Evolutionary conservation across 2,888 invertebrate species (phyloP).

Genomic region (Cartodere bifasciata): DNA sequence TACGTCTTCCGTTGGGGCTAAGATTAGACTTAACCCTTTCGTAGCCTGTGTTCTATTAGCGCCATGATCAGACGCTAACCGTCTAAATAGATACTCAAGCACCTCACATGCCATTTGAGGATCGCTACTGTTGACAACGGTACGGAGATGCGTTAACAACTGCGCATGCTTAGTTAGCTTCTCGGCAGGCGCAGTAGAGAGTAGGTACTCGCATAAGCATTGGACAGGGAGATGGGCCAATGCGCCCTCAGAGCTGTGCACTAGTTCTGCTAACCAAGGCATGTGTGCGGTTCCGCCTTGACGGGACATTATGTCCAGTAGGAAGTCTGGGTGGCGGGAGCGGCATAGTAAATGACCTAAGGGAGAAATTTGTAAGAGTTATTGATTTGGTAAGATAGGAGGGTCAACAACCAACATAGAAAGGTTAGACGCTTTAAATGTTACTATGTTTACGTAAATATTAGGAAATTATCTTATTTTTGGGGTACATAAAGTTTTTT

Average conservation of each 20-base stretch:
- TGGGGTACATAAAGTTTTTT: too few relatives aligned
- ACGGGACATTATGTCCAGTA: constrained; percentile 77
- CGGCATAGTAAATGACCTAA: constrained; percentile 81
- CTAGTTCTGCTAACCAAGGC: constrained; percentile 93
- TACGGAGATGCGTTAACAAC: constrained; percentile 44
- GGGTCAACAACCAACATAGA: too few relatives aligned
- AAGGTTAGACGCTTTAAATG: too few relatives aligned
- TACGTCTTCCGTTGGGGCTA: constrained; percentile 33
- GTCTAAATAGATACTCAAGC: constrained; percentile 75
- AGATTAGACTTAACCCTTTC: constrained; percentile 33
- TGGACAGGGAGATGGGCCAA: constrained; percentile 87
- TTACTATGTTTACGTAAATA: too few relatives aligned
- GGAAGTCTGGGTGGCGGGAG: constrained; percentile 80
- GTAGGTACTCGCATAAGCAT: constrained; percentile 90
- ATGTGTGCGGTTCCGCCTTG: constrained; percentile 78
- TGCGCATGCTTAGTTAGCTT: constrained; percentile 65
- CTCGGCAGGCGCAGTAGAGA: constrained; percentile 53
- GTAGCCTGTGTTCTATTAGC: constrained; percentile 67
- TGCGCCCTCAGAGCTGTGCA: constrained; percentile 82
- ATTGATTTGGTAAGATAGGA: too few relatives aligned
- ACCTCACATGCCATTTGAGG: constrained; percentile 60
- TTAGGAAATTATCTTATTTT: too few relatives aligned
- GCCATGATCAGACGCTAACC: constrained; percentile 71
- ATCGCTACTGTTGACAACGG: constrained; percentile 39
- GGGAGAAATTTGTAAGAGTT: too few relatives aligned